Base-by-base conservation (phyloP, 2,888 invertebrate species). In the Aspidiotus destructor region DNA sequence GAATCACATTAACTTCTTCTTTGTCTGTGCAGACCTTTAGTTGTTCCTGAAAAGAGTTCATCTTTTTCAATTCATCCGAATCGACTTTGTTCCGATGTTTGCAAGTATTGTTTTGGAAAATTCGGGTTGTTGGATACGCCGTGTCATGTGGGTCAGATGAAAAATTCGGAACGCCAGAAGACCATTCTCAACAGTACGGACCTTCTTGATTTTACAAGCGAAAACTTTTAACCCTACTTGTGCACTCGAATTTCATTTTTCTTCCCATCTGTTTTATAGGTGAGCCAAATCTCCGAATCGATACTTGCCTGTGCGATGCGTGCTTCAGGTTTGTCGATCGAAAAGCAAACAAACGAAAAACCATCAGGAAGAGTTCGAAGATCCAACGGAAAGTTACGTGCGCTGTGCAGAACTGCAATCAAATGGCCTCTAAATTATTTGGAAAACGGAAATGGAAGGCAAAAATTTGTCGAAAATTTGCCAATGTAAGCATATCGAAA, bases 41-140 rank as follows among this genome's bases (percentile, higher is more conserved):
- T 91, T 69, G 90, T 92, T 73, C 91, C 91, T 1, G 90, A 92
- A 78, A 91, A 91, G 78, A 89, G 89, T 0, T 89, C 89, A 9
- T 90, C 90, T 0, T 91, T 91, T 77, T 88, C 88, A 74, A 89
- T 91, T 74, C 91, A 91, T 78, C 90, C 90, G 0, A 89, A 85
- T 0, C 79, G 90, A 10, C 78, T 89, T 63, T 92, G 91, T 76
- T 86, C 86, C 76, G 90, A 91, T 78, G 89, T 90, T 74, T 92
- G 92, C 75, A 87, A 86, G 75, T 90, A 90, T 76, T 92, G 92
- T 75, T 89, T 89, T 69, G 90, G 90, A 10, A 91, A 89, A 77
- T 92, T 92, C 74, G 91, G 91, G 0, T 82, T 89, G 0, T 85
- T 89, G 72, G 91, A 92, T 75, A 91, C 91, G 0, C 91, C 91